Percentiles rank a stretch among this genome's conserved stretches.
These are phyloP conservation scores for Caranx melampygus DNA, from an alignment of 2,113 vertebrate species.

Conservation along the genomic window DNA sequence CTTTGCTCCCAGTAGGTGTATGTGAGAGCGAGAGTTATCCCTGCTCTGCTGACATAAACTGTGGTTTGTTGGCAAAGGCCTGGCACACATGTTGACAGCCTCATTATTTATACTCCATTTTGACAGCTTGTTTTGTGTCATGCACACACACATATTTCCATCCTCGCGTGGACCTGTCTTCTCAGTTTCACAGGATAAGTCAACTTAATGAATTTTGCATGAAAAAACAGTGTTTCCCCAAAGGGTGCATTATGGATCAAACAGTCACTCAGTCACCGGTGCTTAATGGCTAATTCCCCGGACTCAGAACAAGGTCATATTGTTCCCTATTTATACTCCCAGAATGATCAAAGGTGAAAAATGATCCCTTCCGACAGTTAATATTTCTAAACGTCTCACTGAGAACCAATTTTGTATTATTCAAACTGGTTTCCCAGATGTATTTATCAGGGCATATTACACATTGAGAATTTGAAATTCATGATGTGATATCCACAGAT, in stretches of 20 bases:
- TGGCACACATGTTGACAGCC: slow-evolving; percentile 62
- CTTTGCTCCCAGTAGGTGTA: slow-evolving; percentile 24
- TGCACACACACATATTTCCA: slow-evolving; percentile 55
- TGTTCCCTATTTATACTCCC: slow-evolving; percentile 68
- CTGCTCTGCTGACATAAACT: slow-evolving; percentile 49
- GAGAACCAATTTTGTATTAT: slow-evolving; percentile 52
- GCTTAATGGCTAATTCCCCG: slow-evolving; percentile 52
- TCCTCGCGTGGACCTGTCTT: slow-evolving; percentile 46
- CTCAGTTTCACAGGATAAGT: slow-evolving; percentile 65
- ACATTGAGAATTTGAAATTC: slow-evolving; percentile 48
- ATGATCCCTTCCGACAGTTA: slow-evolving; percentile 55
- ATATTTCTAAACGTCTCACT: slow-evolving; percentile 57
- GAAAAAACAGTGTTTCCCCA: slow-evolving; percentile 59
- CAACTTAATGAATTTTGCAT: slow-evolving; percentile 69
- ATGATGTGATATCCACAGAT: slow-evolving; percentile 48
- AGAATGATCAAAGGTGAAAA: slow-evolving; percentile 60
- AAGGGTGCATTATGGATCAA: slow-evolving; percentile 64
- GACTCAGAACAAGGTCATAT: slow-evolving; percentile 66
- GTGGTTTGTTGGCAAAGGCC: slow-evolving; percentile 59
- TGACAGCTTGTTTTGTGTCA: slow-evolving; percentile 71
- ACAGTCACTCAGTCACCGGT: slow-evolving; percentile 63
- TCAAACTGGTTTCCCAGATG: slow-evolving; percentile 49
- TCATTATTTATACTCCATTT: slow-evolving; percentile 67
- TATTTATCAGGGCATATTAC: slow-evolving; percentile 37
- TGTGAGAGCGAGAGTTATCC: slow-evolving; percentile 37